These are phyloP conservation scores for Ricordea florida DNA, from an alignment of 92 coral and sea anemone species.

Conservation along the genomic window DNA sequence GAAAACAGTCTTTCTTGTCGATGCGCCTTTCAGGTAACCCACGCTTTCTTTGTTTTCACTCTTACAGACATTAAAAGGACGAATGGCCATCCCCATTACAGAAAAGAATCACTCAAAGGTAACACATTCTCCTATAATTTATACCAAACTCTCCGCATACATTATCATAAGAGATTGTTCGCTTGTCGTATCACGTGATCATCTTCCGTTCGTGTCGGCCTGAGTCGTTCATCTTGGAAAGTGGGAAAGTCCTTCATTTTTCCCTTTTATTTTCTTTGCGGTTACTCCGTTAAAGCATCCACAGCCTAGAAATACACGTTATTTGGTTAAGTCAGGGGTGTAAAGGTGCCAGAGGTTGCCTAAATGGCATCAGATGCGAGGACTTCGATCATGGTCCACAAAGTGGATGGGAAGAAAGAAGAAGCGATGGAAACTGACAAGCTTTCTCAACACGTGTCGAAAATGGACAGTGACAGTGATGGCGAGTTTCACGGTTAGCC, in stretches of 20 bases:
- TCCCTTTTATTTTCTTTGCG: conserved; percentile 24
- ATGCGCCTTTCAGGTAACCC: too few species aligned
- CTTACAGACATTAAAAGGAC: conserved; percentile 21
- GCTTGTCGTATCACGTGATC: conserved; percentile 24
- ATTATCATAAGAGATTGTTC: conserved; percentile 12
- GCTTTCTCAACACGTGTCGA: too few species aligned
- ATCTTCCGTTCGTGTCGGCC: conserved; percentile 15
- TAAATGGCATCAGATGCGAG: conserved; percentile 84
- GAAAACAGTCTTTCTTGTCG: background rate
- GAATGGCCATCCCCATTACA: conserved; percentile 14
- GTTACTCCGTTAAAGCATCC: background rate
- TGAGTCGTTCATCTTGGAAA: conserved; percentile 21
- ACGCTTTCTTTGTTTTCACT: conserved; percentile 1
- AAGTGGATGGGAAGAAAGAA: conserved; percentile 96
- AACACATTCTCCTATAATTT: conserved; percentile 24
- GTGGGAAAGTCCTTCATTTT: conserved; percentile 38
- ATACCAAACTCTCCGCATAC: background rate
- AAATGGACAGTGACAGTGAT: conserved; percentile 71
- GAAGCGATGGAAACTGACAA: conserved; percentile 66
- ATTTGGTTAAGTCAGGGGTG: background rate
- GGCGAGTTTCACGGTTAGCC: conserved; percentile 96
- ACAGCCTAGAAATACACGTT: background rate
- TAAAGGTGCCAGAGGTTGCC: background rate
- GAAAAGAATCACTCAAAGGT: conserved; percentile 17
- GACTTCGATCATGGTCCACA: conserved; percentile 82